These are phyloP conservation scores for Autographa gamma DNA, from an alignment of 2,888 invertebrate species.

Conservation along the genomic window DNA sequence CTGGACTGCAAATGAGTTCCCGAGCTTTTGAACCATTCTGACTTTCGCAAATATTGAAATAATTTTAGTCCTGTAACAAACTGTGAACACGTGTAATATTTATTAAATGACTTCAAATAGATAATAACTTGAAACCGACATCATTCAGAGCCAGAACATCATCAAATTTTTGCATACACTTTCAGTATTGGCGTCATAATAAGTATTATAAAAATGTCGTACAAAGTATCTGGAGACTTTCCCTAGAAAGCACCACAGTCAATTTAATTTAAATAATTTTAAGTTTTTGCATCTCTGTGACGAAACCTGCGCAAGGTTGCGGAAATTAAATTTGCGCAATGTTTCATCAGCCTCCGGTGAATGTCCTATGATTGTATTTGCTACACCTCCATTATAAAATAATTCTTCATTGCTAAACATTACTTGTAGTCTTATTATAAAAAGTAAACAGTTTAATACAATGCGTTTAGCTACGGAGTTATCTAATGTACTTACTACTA, in stretches of 20 bases:
- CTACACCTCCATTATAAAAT: not conserved
- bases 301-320: not conserved
- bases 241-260: not conserved
- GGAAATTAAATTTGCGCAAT: not conserved
- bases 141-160: too few relatives aligned
- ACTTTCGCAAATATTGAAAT: too few relatives aligned
- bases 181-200: too few relatives aligned
- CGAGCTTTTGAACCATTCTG: too few relatives aligned
- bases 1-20: too few relatives aligned
- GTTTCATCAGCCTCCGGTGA: conserved; percentile 4
- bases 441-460: not conserved
- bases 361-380: not conserved
- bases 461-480: not conserved
- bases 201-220: too few relatives aligned
- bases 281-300: not conserved
- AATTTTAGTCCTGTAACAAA: too few relatives aligned
- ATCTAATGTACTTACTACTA: not conserved
- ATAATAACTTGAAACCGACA: too few relatives aligned
- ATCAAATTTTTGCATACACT: too few relatives aligned
- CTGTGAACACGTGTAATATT: too few relatives aligned
- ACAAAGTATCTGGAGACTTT: too few relatives aligned
- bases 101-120: too few relatives aligned
- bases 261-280: not conserved
- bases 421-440: not conserved
- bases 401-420: not conserved